phyloP scores from a whole-genome alignment of 1,140 invertebrate genomes.

The Caerostris darwini region DNA sequence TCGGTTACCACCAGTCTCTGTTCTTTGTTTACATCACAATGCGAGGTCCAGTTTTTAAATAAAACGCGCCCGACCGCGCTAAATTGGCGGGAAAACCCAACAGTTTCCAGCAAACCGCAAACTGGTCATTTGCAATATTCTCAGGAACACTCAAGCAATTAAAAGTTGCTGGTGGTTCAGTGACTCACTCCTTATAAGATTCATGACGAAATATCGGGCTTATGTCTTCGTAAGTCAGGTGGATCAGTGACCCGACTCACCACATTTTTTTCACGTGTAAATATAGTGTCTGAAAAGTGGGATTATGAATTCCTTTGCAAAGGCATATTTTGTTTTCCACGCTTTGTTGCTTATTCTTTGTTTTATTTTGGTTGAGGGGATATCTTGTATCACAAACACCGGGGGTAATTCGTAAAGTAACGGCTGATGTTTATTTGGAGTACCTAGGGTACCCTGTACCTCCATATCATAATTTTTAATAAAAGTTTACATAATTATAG shows the following conservation, averaged over 20 bases:
- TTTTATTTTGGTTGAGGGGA: background rate
- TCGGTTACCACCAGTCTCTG: background rate
- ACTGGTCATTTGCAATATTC: conserved; percentile 16
- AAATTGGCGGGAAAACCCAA: conserved; percentile 9
- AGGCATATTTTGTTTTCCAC: background rate
- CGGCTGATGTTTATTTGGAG: too few species aligned
- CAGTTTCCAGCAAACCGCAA: conserved; percentile 2
- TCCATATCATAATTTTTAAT: too few species aligned
- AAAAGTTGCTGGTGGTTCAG: background rate
- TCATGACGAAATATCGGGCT: background rate
- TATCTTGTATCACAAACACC: too few species aligned
- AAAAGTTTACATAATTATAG: too few species aligned
- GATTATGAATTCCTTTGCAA: background rate
- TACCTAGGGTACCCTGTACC: too few species aligned
- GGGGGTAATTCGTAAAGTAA: too few species aligned
- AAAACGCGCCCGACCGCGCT: background rate
- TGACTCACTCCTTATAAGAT: background rate
- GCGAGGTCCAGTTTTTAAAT: background rate
- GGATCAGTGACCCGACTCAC: conserved; percentile 5
- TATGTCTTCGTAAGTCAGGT: background rate
- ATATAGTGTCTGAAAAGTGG: background rate
- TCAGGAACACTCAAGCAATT: background rate
- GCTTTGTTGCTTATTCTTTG: background rate
- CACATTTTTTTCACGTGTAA: background rate
- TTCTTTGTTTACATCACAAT: conserved; percentile 9